phyloP scores from a whole-genome alignment of 2,113 vertebrate species.

The Psittacula cyanocephala region DNA sequence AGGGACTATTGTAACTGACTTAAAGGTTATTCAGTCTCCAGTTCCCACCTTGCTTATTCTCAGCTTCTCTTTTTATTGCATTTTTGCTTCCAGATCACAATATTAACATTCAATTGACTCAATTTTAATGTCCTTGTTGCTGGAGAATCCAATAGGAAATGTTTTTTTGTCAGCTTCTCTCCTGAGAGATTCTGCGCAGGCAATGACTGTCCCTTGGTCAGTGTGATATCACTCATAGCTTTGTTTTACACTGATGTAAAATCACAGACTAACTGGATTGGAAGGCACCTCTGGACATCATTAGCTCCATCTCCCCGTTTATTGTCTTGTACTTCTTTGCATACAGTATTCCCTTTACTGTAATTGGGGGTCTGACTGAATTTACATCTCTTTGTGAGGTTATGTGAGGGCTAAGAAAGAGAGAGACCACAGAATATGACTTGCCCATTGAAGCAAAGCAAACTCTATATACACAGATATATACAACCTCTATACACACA shows the following conservation, averaged over 20 bases:
- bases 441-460: background rate
- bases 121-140: background rate
- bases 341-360: background rate
- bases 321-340: background rate
- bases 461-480: background rate
- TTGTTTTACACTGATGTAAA: background rate
- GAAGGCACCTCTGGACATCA: background rate
- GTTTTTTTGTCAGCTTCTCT: background rate
- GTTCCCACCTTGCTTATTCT: background rate
- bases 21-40: background rate
- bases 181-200: background rate
- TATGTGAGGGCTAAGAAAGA: background rate
- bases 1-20: background rate
- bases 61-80: background rate
- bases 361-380: background rate
- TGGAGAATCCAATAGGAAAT: background rate
- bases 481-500: background rate
- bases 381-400: background rate
- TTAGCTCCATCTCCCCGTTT: background rate
- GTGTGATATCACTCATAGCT: background rate
- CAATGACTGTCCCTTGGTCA: background rate
- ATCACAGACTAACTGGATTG: background rate
- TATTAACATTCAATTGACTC: background rate
- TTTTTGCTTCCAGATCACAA: background rate
- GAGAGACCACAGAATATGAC: background rate